A percentile compares a stretch with the other conserved stretches of the same genome.
These are phyloP conservation scores for Dynastes grantii DNA, from an alignment of 2,888 invertebrate species.

Conservation along the genomic window DNA sequence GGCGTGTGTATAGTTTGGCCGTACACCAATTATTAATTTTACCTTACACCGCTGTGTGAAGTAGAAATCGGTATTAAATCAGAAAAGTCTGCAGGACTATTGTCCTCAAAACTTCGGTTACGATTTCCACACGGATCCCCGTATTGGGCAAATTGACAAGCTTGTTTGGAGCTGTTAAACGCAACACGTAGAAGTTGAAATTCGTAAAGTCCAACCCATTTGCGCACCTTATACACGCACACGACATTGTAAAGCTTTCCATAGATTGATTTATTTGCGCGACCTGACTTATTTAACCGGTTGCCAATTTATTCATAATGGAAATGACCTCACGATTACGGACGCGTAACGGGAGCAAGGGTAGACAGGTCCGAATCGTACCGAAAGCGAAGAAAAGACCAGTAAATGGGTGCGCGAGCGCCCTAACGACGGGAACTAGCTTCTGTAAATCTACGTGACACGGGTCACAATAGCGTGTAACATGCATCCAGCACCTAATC, in stretches of 20 bases:
- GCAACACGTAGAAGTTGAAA: too few species aligned
- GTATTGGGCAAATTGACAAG: too few species aligned
- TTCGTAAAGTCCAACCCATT: not conserved
- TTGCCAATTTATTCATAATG: slow-evolving; percentile 30
- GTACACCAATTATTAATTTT: too few species aligned
- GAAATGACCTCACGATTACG: slow-evolving; percentile 30
- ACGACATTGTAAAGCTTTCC: not conserved
- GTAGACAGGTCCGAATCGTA: not conserved
- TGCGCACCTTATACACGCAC: not conserved
- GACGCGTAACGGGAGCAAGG: not conserved
- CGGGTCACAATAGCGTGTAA: slow-evolving; percentile 38
- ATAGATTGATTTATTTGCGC: slow-evolving; percentile 25
- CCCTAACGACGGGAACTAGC: slow-evolving; percentile 10
- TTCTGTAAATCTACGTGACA: slow-evolving; percentile 43
- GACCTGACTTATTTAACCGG: slow-evolving; percentile 34
- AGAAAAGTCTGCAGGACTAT: too few species aligned
- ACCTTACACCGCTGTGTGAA: too few species aligned
- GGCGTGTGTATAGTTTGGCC: too few species aligned
- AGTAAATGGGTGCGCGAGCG: not conserved
- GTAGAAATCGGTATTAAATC: too few species aligned
- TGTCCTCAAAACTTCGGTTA: too few species aligned
- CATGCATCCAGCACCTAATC: slow-evolving; percentile 40
- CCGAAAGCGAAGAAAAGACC: not conserved
- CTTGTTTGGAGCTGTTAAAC: too few species aligned
- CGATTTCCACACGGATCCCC: too few species aligned